A percentile compares a stretch with the other conserved stretches of the same genome.
These are phyloP conservation scores for Agrilus mali DNA, from an alignment of 2,888 invertebrate species.

Conservation along the genomic window DNA sequence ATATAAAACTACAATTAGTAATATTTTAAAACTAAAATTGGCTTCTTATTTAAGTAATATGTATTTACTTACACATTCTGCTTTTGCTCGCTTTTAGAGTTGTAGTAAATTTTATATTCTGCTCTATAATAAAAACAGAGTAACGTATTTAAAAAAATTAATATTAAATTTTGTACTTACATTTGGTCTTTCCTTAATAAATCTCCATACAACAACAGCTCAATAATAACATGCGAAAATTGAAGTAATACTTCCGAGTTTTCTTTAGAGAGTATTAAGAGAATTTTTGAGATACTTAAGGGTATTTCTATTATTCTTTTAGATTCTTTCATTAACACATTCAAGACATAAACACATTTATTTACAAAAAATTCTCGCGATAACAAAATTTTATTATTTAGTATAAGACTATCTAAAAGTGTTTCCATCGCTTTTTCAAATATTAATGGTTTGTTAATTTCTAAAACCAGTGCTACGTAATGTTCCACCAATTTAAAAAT, in stretches of 20 bases:
- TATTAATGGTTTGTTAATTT: conserved; percentile 5
- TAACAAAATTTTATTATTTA: conserved; percentile 3
- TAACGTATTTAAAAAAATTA: background rate
- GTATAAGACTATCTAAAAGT: conserved; percentile 5
- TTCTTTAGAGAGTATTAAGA: conserved; percentile 5
- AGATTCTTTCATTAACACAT: conserved; percentile 6
- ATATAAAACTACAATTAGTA: conserved; percentile 4
- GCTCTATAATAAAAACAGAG: conserved; percentile 21
- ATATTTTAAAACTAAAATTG: conserved; percentile 3
- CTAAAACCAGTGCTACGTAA: conserved; percentile 2
- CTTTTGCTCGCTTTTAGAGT: conserved; percentile 1
- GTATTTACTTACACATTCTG: conserved; percentile 5
- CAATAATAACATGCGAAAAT: conserved; percentile 33
- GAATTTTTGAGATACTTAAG: conserved; percentile 7
- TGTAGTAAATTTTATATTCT: conserved; percentile 22
- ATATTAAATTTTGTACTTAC: conserved; percentile 23
- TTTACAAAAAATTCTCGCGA: background rate
- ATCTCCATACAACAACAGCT: conserved; percentile 38
- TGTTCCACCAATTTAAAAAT: conserved; percentile 3
- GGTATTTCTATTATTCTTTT: conserved; percentile 7
- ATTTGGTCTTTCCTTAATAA: conserved; percentile 42
- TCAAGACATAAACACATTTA: background rate
- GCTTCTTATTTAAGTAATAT: background rate
- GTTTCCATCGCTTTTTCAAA: conserved; percentile 6
- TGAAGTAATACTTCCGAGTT: background rate